These are phyloP conservation scores for Sardina pilchardus DNA, from an alignment of 2,113 vertebrate species.

Conservation along the genomic window DNA sequence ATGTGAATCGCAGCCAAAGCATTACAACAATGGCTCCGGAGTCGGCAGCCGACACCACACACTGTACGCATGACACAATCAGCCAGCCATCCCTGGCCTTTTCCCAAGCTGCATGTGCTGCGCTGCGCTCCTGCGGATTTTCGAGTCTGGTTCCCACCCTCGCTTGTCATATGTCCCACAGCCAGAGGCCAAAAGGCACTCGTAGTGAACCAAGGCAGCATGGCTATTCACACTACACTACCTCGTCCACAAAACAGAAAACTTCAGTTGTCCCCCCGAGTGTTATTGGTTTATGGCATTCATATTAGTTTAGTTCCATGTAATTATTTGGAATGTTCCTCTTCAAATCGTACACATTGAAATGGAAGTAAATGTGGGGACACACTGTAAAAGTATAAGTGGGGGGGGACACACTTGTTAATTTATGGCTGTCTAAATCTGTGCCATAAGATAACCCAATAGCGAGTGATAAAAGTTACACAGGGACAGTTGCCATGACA, in stretches of 20 bases:
- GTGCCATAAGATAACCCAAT: background rate
- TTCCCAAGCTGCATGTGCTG: slow-evolving; percentile 43
- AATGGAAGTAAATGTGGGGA: background rate
- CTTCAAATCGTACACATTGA: background rate
- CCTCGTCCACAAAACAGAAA: background rate
- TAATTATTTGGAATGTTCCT: background rate
- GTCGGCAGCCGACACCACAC: slow-evolving; percentile 41
- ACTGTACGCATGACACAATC: slow-evolving; percentile 52
- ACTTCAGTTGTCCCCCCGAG: background rate
- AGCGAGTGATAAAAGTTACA: slow-evolving; percentile 39
- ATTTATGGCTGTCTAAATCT: background rate
- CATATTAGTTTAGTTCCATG: background rate
- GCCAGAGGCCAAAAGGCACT: slow-evolving; percentile 30
- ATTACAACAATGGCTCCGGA: slow-evolving; percentile 55
- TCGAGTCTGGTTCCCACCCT: slow-evolving; percentile 44
- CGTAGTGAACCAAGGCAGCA: background rate
- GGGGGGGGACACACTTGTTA: background rate
- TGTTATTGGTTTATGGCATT: background rate
- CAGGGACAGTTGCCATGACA: slow-evolving; percentile 35
- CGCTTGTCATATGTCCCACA: slow-evolving; percentile 25
- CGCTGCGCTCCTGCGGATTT: slow-evolving; percentile 53
- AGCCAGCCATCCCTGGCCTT: slow-evolving; percentile 48
- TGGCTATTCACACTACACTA: background rate
- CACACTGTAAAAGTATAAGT: background rate
- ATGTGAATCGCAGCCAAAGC: slow-evolving; percentile 56